Evolutionary conservation across 2,888 invertebrate species (phyloP).

Genomic region (Odontothrips loti): DNA sequence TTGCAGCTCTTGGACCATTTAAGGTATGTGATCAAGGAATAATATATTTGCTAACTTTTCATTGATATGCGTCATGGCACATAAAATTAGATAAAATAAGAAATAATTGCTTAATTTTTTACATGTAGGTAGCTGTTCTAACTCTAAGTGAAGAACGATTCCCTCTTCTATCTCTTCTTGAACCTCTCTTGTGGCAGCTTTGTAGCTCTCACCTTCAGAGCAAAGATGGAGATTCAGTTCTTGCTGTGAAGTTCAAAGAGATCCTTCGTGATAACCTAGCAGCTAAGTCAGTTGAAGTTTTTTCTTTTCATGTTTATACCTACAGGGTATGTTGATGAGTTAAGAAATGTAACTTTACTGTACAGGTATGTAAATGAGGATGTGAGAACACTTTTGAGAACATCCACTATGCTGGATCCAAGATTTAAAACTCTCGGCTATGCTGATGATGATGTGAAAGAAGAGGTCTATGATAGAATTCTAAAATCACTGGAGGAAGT

Average conservation of each 20-base stretch:
- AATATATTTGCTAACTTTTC: too few species aligned
- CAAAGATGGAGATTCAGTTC: slow-evolving; percentile 45
- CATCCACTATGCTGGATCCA: slow-evolving; percentile 50
- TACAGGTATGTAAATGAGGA: slow-evolving; percentile 46
- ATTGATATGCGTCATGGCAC: background rate
- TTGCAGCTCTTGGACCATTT: slow-evolving; percentile 49
- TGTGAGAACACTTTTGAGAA: slow-evolving; percentile 47
- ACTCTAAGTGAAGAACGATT: slow-evolving; percentile 51
- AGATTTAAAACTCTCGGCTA: slow-evolving; percentile 51
- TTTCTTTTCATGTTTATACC: background rate
- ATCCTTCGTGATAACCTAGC: slow-evolving; percentile 46
- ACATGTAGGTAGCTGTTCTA: slow-evolving; percentile 47
- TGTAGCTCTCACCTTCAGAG: slow-evolving; percentile 49
- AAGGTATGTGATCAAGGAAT: slow-evolving; percentile 41
- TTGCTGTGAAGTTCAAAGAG: slow-evolving; percentile 46
- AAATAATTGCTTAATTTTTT: background rate
- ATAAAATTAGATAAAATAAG: background rate
- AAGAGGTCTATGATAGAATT: slow-evolving; percentile 41
- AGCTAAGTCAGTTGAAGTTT: slow-evolving; percentile 35
- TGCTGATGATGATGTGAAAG: slow-evolving; percentile 48
- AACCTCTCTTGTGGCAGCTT: slow-evolving; percentile 51
- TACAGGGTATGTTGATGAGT: background rate
- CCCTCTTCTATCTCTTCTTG: slow-evolving; percentile 50
- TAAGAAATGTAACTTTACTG: slow-evolving; percentile 6
- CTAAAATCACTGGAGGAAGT: background rate